Percentiles rank a stretch among this genome's conserved stretches.
These are phyloP conservation scores for Phalloptychus januarius DNA, from an alignment of 2,797 vertebrate genomes.

Conservation along the genomic window DNA sequence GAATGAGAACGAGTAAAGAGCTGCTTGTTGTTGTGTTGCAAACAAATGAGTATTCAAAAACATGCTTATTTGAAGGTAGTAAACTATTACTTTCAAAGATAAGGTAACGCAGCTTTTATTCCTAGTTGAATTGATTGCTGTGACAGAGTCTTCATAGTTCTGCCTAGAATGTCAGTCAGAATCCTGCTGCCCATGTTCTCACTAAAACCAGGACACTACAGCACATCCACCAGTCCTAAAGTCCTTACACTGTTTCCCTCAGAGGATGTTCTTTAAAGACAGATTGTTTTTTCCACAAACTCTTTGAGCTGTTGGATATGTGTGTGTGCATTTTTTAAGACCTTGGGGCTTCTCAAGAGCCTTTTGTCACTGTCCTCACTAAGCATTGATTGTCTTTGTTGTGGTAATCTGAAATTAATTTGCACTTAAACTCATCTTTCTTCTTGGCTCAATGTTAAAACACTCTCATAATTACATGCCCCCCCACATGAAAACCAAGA, in stretches of 20 bases:
- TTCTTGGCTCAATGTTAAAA: conserved; percentile 97
- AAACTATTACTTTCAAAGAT: no score
- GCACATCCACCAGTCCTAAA: no score
- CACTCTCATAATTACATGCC: conserved; percentile 92
- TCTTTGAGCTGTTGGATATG: conserved; percentile 33
- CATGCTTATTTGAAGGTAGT: no score
- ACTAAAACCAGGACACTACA: no score
- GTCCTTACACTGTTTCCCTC: no score
- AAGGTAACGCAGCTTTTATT: no score
- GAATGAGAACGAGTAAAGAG: not conserved
- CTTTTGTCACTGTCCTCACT: conserved; percentile 89
- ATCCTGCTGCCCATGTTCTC: no score
- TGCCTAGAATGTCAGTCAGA: no score
- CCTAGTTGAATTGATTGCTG: no score
- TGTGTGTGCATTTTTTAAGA: conserved; percentile 64
- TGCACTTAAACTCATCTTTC: conserved; percentile 99
- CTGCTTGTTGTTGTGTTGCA: not conserved
- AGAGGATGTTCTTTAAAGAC: conserved; percentile 78
- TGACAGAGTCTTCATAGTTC: no score
- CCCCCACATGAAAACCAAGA: conserved; percentile 90
- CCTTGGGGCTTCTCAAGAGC: conserved; percentile 88
- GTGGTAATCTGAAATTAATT: conserved; percentile 99
- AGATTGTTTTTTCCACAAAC: conserved; percentile 73
- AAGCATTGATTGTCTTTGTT: conserved; percentile 97
- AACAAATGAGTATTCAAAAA: conserved; percentile 52